phyloP scores from a whole-genome alignment of 2,113 vertebrate genomes.

The Erythrocercus mccallii region DNA sequence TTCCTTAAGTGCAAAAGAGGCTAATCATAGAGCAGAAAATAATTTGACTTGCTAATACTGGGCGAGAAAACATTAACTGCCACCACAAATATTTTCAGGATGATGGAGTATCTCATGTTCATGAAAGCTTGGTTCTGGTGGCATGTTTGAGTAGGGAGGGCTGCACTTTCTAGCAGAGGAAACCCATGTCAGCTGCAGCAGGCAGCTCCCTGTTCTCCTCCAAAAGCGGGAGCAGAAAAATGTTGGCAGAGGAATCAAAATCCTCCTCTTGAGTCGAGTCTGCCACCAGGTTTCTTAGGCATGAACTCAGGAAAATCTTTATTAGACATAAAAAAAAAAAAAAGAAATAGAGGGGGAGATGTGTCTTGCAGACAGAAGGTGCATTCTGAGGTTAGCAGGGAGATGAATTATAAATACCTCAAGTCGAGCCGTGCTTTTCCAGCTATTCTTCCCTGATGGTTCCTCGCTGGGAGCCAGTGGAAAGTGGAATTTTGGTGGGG shows the following conservation, averaged over 20 bases:
- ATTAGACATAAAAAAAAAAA: not conserved
- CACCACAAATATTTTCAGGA: conserved; percentile 66
- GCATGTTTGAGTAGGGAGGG: conserved; percentile 13
- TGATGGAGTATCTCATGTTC: conserved; percentile 9
- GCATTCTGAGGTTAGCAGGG: not conserved
- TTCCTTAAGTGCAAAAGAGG: conserved; percentile 63
- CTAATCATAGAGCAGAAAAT: conserved; percentile 67
- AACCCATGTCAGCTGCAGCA: not conserved
- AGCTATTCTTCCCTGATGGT: not conserved
- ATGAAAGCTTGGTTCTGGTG: conserved; percentile 47
- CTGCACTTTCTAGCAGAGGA: not conserved
- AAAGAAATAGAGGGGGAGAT: not conserved
- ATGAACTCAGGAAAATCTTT: not conserved
- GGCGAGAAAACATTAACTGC: conserved; percentile 60
- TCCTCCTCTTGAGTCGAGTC: not conserved
- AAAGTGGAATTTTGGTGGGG: conserved; percentile 34
- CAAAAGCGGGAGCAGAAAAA: not conserved
- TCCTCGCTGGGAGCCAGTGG: conserved; percentile 1
- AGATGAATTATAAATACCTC: not conserved
- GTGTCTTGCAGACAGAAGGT: conserved; percentile 1
- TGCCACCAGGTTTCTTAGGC: not conserved
- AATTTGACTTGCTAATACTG: conserved; percentile 72
- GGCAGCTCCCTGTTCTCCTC: not conserved
- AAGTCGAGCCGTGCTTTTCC: not conserved
- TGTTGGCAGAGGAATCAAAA: not conserved